Evolutionary conservation across 2,888 invertebrate genomes (phyloP), one percentile per base, ranked within the genome.

Genomic region (Drosophila mimetica): DNA sequence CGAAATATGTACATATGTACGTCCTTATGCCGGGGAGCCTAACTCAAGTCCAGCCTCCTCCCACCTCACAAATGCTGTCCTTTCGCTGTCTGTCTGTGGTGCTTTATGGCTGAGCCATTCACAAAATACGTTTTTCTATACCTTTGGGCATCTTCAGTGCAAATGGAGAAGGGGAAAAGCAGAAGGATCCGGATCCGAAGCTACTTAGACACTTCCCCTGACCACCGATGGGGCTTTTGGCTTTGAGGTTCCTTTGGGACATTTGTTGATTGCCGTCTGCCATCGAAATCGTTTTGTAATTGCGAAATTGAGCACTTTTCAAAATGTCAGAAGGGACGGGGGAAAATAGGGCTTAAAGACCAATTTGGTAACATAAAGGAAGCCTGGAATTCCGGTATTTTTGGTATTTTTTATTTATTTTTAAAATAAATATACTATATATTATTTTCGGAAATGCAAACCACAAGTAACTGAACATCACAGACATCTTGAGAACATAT

Each of bases 241-340:
- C 34, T 32, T 32, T 44, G 44, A 42, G 30, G 37, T 46, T 37
- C 65, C 65, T 65, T 44, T 44, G 64, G 52, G 51, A 65, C 51
- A 39, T 46, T 52, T 64, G 22, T 22, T 65, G 52, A 65, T 46
- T 65, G 64, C 44, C 46, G 30, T 52, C 65, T 65, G 65, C 51
- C 44, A 37, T 52, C 37, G 63, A 64, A 64, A 64, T 63, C 64
- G 65, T 46, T 64, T 66, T 54, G 48, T 66, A 66, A 66, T 66
- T 66, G 66, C 47, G 28, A 47, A 66, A 66, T 66, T 66, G 66
- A 42, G 41, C 66, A 48, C 30, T 64, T 61, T 7, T 54, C 30
- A 6, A n/a, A 39, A 16, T n/a, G 34, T 5, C 6, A 14, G 1
- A 22, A 22, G 30, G 30, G 11, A 20, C n/a, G 22, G n/a, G 11